Evolutionary conservation across 2,888 invertebrate genomes (phyloP).

Genomic region (Drosophila greeni): DNA sequence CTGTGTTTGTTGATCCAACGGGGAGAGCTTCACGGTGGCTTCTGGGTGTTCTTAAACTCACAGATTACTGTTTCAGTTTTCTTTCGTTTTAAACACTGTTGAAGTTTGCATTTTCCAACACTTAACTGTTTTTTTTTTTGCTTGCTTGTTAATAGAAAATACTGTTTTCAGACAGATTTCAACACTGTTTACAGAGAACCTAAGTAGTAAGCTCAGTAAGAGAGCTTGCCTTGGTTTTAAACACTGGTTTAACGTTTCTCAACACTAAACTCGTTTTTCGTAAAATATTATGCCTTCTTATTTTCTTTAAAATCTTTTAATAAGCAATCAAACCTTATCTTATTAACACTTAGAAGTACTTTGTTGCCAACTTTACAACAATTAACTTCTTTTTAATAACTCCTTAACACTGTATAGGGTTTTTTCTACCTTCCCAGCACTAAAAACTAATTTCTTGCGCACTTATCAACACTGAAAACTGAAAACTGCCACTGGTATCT

Average conservation of each 20-base stretch:
- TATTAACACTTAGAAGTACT: no score
- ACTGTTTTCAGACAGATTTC: neutral
- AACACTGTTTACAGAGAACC: neutral
- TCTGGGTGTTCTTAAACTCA: no score
- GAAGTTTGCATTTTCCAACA: neutral
- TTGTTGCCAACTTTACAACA: no score
- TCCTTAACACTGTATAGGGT: neutral
- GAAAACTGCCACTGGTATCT: neutral
- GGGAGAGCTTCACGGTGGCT: neutral
- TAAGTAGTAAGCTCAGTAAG: no score
- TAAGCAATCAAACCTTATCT: no score
- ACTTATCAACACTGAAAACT: constrained; percentile 2
- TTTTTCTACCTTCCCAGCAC: no score
- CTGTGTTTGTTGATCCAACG: constrained; percentile 4
- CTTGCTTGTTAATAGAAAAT: neutral
- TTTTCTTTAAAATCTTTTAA: no score
- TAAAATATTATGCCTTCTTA: no score
- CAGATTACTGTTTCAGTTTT: no score
- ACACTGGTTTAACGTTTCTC: neutral
- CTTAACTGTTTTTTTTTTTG: neutral
- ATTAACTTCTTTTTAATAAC: neutral
- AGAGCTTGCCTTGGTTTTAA: no score
- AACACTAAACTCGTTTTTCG: neutral
- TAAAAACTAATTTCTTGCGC: neutral
- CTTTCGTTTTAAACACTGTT: no score